Conservation (phyloP, 2,888 invertebrate species). For the Halictus ligatus region DNA sequence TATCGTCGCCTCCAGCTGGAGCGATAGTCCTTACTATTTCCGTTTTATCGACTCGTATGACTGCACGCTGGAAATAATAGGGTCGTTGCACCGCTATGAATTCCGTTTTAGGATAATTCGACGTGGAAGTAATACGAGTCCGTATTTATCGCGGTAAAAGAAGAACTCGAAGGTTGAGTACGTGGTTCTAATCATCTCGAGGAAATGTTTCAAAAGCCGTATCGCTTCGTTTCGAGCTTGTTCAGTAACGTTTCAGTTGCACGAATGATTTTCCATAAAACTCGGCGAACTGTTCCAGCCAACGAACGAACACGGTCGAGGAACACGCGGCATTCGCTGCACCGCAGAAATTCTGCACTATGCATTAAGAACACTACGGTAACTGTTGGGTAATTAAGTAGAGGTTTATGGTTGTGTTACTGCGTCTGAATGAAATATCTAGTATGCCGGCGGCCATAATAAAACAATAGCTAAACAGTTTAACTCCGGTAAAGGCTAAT, state of each 20-base stretch:
- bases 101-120: background rate
- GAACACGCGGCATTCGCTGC: background rate
- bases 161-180: background rate
- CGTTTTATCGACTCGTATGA: background rate
- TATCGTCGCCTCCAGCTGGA: background rate
- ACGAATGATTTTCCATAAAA: constrained; percentile 3
- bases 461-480: background rate
- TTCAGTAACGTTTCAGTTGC: background rate
- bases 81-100: background rate
- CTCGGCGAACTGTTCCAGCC: background rate
- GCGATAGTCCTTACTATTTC: background rate
- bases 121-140: background rate
- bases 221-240: background rate
- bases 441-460: background rate
- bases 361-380: background rate
- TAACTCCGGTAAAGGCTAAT: background rate
- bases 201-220: background rate
- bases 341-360: background rate
- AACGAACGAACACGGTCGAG: background rate
- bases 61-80: background rate
- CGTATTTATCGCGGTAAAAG: background rate
- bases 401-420: constrained; percentile 14
- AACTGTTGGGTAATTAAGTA: constrained; percentile 7
- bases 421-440: background rate
- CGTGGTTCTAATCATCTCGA: background rate